These are phyloP conservation scores for Nesoenas mayeri DNA, from an alignment of 2,113 vertebrate species.

Conservation along the genomic window DNA sequence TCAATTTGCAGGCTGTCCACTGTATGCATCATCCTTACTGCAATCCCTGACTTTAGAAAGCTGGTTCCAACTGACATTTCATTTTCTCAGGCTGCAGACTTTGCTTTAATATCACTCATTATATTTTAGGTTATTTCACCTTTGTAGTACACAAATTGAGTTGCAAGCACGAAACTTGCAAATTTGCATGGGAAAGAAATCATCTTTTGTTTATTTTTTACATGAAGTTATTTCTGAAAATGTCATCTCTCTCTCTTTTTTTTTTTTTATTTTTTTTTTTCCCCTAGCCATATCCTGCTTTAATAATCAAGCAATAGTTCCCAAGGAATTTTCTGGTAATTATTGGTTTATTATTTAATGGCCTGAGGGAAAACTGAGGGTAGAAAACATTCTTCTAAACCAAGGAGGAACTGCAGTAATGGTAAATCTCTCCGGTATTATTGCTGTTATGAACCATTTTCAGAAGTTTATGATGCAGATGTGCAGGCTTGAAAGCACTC, in stretches of 20 bases:
- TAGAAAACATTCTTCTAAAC: background rate
- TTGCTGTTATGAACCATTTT: slow-evolving; percentile 19
- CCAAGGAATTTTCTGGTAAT: slow-evolving; percentile 18
- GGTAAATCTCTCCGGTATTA: slow-evolving; percentile 4
- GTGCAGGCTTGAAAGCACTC: background rate
- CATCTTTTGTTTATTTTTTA: background rate
- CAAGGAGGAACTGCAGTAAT: background rate
- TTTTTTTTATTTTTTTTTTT: background rate
- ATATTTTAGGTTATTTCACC: background rate
- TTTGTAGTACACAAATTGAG: background rate
- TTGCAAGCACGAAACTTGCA: background rate
- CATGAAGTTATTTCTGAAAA: background rate
- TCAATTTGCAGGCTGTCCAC: fast-evolving
- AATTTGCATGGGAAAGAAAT: background rate
- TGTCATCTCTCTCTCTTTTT: background rate
- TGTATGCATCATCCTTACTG: background rate
- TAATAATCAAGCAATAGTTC: background rate
- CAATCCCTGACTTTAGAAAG: background rate
- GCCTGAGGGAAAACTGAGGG: background rate
- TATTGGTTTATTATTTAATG: slow-evolving; percentile 39
- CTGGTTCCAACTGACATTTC: background rate
- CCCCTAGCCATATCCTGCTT: background rate
- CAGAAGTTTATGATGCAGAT: slow-evolving; percentile 26
- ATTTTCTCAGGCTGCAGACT: background rate
- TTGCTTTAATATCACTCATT: background rate